Conservation (phyloP, 2,797 vertebrate genomes). For the Eremophila alpestris region DNA sequence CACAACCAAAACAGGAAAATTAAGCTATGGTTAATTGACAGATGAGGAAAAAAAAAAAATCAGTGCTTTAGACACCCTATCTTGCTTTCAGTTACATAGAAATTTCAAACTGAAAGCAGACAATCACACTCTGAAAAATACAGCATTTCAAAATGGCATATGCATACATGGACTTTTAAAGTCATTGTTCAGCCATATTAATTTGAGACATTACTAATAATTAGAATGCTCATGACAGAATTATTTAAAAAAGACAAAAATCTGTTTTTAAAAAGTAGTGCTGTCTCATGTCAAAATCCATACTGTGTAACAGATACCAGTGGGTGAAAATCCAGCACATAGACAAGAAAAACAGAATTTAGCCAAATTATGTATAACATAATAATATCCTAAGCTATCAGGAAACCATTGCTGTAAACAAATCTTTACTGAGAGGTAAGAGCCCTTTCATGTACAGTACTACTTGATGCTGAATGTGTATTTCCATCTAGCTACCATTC, state of each 20-base stretch:
- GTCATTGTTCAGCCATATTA: not conserved
- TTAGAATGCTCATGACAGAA: not conserved
- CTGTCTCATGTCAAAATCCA: conserved; percentile 11
- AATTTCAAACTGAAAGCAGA: conserved; percentile 57
- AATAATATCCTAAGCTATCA: conserved; percentile 9
- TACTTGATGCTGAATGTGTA: conserved; percentile 36
- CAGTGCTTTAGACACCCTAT: conserved; percentile 54
- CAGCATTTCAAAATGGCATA: not conserved
- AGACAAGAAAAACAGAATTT: conserved; percentile 24
- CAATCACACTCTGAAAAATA: conserved; percentile 35
- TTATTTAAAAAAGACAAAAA: conserved; percentile 13
- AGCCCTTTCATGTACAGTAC: conserved; percentile 64
- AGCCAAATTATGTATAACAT: not conserved
- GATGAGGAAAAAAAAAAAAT: conserved; percentile 31
- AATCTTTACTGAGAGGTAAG: conserved; percentile 65
- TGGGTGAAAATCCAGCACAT: conserved; percentile 4
- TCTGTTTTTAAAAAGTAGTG: conserved; percentile 22
- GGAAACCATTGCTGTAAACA: conserved; percentile 63
- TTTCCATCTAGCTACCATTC: conserved; percentile 49
- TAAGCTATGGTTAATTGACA: conserved; percentile 17
- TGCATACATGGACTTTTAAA: not conserved
- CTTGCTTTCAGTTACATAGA: conserved; percentile 47
- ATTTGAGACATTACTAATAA: not conserved
- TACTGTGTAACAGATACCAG: not conserved
- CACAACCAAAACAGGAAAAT: conserved; percentile 57